Conservation (phyloP, 2,888 invertebrate genomes). For the Agonopterix arenella region DNA sequence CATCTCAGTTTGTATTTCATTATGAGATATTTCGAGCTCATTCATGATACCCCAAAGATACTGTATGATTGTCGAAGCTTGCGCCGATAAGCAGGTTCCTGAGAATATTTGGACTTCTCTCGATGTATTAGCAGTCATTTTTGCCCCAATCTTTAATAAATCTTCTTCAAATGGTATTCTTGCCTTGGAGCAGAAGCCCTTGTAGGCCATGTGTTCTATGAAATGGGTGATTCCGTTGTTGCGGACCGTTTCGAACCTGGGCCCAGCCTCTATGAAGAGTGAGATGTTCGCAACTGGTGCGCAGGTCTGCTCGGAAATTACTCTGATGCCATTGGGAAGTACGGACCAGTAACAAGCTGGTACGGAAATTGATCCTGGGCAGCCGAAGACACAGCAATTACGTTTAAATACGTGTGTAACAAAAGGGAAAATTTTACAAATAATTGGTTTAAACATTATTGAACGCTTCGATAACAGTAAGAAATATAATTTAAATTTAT, state of each 20-base stretch:
- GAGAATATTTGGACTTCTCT: slow-evolving; percentile 48
- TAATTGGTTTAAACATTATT: background rate
- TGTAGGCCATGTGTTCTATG: slow-evolving; percentile 53
- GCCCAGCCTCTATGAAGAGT: slow-evolving; percentile 41
- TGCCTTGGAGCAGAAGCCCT: slow-evolving; percentile 29
- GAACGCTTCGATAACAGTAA: background rate
- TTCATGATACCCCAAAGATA: slow-evolving; percentile 31
- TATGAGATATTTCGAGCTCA: slow-evolving; percentile 22
- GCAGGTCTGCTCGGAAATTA: slow-evolving; percentile 36
- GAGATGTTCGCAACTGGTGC: slow-evolving; percentile 26
- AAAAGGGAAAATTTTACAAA: background rate
- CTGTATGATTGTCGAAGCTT: slow-evolving; percentile 18
- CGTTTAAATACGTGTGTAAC: background rate
- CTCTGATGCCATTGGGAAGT: slow-evolving; percentile 41
- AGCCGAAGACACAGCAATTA: background rate
- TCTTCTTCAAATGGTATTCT: slow-evolving; percentile 22
- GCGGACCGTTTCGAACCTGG: slow-evolving; percentile 40
- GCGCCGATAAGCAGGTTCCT: slow-evolving; percentile 21
- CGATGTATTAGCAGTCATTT: slow-evolving; percentile 33
- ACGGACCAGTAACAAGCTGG: slow-evolving; percentile 8
- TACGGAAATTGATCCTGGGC: background rate
- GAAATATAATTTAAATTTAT: background rate
- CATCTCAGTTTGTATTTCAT: slow-evolving; percentile 37
- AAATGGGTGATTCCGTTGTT: slow-evolving; percentile 55
- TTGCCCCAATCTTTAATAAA: slow-evolving; percentile 24